Percentiles rank a stretch among this genome's conserved stretches.
phyloP scores from a whole-genome alignment of 2,797 vertebrate species.

The Balearica regulorum region DNA sequence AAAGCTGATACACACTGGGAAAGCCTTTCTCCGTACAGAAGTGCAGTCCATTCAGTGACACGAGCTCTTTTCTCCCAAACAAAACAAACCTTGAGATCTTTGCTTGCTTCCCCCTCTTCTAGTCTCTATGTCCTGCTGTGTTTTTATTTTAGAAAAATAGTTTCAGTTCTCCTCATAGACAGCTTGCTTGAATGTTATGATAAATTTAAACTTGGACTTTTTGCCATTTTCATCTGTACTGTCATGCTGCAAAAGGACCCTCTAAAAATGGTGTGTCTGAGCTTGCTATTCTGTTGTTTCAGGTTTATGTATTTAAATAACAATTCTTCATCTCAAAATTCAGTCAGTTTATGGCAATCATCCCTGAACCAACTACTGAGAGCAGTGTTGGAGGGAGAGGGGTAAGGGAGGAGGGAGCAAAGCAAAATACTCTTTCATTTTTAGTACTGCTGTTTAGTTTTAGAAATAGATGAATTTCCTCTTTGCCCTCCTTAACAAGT shows the following conservation, averaged over 20 bases:
- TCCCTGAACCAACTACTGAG: background rate
- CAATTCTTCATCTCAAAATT: background rate
- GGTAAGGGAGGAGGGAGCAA: background rate
- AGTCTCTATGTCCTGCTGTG: slow-evolving; percentile 59
- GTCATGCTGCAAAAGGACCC: background rate
- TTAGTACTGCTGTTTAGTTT: background rate
- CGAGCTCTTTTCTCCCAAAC: slow-evolving; percentile 48
- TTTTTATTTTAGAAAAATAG: slow-evolving; percentile 71
- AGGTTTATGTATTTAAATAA: background rate
- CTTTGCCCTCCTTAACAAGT: background rate
- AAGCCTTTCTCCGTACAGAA: slow-evolving; percentile 50
- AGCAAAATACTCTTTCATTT: background rate
- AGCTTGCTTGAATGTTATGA: slow-evolving; percentile 50
- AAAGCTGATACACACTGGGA: slow-evolving; percentile 52
- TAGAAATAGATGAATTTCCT: background rate
- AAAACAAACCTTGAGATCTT: slow-evolving; percentile 64
- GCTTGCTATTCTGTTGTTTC: background rate
- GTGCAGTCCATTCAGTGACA: slow-evolving; percentile 54
- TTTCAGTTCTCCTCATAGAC: slow-evolving; percentile 53
- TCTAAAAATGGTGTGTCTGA: background rate
- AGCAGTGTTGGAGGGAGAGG: background rate
- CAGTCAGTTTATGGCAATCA: background rate
- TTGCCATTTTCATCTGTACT: background rate
- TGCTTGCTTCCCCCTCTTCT: slow-evolving; percentile 50
- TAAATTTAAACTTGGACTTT: slow-evolving; percentile 48